Percentiles rank a stretch among this genome's conserved stretches.
phyloP scores from a whole-genome alignment of 2,113 vertebrate species.

The Phalacrocorax carbo region DNA sequence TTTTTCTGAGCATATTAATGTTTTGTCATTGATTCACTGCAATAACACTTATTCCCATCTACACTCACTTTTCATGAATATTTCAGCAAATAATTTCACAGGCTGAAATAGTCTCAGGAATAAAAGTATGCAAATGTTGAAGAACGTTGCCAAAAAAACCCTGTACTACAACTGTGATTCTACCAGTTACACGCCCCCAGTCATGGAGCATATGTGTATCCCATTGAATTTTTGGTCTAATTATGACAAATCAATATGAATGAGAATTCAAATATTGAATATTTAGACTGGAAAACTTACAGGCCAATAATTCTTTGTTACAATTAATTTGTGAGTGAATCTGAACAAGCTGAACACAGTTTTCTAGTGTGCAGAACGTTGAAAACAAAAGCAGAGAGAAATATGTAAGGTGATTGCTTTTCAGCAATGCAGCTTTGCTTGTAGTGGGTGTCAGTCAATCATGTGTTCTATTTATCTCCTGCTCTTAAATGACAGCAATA shows the following conservation, averaged over 20 bases:
- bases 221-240: background rate
- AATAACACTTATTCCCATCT: background rate
- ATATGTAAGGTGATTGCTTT: background rate
- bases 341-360: background rate
- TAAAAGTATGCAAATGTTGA: background rate
- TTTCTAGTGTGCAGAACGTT: background rate
- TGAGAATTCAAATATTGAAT: background rate
- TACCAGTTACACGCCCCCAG: background rate
- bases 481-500: background rate
- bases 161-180: background rate
- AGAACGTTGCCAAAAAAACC: fast-evolving
- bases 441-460: background rate
- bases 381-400: background rate
- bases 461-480: background rate
- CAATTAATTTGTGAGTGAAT: background rate
- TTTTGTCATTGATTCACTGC: background rate
- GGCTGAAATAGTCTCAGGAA: background rate
- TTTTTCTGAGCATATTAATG: background rate
- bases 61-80: background rate
- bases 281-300: background rate
- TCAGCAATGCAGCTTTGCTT: background rate
- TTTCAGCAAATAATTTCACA: background rate
- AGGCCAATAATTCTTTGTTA: background rate
- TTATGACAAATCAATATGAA: background rate
- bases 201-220: background rate